Percentiles rank a stretch among this genome's conserved stretches.
phyloP scores from a whole-genome alignment of 2,797 vertebrate genomes.

The Dendrocincla tyrannina region DNA sequence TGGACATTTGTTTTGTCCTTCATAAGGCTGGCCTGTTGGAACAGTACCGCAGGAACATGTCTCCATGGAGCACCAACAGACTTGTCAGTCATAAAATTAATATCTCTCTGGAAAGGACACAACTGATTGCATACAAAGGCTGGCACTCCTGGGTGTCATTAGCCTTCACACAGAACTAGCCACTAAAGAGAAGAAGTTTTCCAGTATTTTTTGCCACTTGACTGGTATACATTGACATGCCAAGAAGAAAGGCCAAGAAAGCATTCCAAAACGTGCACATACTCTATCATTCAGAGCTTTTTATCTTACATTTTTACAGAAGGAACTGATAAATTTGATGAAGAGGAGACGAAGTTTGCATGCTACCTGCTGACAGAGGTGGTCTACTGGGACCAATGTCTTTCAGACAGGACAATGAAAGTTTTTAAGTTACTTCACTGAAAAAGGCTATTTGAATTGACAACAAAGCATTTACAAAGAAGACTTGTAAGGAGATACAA shows the following conservation, averaged over 20 bases:
- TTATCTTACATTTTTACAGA: background rate
- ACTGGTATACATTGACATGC: background rate
- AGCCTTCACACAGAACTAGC: background rate
- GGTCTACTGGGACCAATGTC: background rate
- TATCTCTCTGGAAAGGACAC: background rate
- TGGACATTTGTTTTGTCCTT: background rate
- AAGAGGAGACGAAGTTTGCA: background rate
- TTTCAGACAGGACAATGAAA: background rate
- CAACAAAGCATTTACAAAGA: background rate
- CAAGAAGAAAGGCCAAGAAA: background rate
- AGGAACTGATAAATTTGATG: rapidly evolving
- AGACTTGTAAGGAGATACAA: background rate
- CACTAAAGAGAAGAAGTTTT: background rate
- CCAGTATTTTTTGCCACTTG: background rate
- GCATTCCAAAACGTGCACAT: background rate
- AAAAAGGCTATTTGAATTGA: background rate
- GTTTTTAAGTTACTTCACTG: background rate
- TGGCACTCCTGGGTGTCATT: background rate
- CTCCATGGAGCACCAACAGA: background rate
- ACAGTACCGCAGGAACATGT: background rate
- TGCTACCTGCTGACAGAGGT: background rate
- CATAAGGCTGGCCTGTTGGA: background rate
- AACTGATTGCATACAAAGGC: background rate
- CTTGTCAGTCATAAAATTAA: background rate
- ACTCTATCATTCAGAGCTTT: background rate